phyloP scores from a whole-genome alignment of 2,113 vertebrate species.

The Centropus bengalensis region DNA sequence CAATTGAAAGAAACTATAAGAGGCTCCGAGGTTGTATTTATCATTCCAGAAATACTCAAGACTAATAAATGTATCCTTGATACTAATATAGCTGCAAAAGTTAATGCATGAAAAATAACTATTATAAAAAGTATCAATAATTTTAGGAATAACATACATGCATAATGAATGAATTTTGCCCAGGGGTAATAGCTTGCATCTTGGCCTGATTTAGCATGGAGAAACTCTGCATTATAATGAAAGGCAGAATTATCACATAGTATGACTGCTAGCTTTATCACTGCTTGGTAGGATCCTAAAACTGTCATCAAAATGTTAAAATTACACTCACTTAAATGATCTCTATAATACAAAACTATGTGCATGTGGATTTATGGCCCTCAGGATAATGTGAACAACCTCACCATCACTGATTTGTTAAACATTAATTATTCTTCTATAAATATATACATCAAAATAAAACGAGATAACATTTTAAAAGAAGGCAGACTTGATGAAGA shows the following conservation, averaged over 20 bases:
- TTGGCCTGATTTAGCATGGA: conserved; percentile 82
- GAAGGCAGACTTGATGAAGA: neutral
- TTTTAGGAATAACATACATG: conserved; percentile 88
- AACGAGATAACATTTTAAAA: conserved; percentile 7
- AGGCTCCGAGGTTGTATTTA: conserved; percentile 64
- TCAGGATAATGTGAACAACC: conserved; percentile 27
- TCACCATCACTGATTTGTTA: conserved; percentile 34
- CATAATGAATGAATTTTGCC: conserved; percentile 92
- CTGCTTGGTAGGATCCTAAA: conserved; percentile 75
- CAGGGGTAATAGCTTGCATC: conserved; percentile 84
- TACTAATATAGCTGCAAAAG: conserved; percentile 83
- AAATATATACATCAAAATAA: conserved; percentile 40
- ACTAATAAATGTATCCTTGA: conserved; percentile 88
- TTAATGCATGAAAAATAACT: conserved; percentile 91
- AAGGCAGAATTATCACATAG: conserved; percentile 86
- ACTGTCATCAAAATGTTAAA: conserved; percentile 76
- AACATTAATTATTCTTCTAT: conserved; percentile 35
- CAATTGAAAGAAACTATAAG: conserved; percentile 24
- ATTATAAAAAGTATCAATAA: conserved; percentile 89
- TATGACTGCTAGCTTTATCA: conserved; percentile 76
- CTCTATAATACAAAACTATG: conserved; percentile 19
- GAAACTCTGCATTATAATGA: conserved; percentile 80
- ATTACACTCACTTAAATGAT: conserved; percentile 54
- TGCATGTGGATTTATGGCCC: conserved; percentile 46
- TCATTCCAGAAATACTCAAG: conserved; percentile 74